Conservation (phyloP, 2,113 vertebrate species). For the Poecile atricapillus region DNA sequence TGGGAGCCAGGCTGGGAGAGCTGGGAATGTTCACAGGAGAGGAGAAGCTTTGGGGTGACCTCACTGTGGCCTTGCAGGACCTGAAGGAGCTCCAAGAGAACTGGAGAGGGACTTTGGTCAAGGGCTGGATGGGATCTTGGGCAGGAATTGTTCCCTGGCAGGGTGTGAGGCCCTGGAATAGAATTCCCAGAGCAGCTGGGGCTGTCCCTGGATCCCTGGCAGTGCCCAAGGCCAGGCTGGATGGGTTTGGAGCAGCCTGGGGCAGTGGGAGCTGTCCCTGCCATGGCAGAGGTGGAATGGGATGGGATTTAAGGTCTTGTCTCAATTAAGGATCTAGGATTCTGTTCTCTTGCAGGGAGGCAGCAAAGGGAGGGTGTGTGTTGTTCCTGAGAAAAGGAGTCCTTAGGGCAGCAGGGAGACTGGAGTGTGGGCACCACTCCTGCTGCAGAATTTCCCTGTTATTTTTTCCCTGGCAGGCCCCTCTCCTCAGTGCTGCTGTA, state of each 20-base stretch:
- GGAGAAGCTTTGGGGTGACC: neutral
- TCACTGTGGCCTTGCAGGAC: neutral
- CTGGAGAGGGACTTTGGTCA: neutral
- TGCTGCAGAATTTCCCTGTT: neutral
- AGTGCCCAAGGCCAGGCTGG: neutral
- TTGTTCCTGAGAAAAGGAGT: neutral
- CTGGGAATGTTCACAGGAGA: neutral
- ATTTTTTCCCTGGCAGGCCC: neutral
- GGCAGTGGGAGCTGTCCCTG: neutral
- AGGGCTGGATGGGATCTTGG: rapidly evolving
- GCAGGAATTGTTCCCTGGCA: neutral
- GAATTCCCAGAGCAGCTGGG: neutral
- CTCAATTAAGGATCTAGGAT: neutral
- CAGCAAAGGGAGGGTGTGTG: neutral
- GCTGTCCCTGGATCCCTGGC: neutral
- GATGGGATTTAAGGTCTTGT: neutral
- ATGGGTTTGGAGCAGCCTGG: neutral
- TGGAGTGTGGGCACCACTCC: neutral
- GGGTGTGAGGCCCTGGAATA: neutral
- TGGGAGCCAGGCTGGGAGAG: neutral
- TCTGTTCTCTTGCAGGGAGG: neutral
- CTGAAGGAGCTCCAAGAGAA: rapidly evolving
- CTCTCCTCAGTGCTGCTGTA: neutral
- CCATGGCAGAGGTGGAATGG: rapidly evolving
- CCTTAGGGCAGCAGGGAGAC: neutral